A percentile compares a stretch with the other conserved stretches of the same genome.
Conservation (phyloP, 1,140 invertebrate species). For the Hylaeus anthracinus region DNA sequence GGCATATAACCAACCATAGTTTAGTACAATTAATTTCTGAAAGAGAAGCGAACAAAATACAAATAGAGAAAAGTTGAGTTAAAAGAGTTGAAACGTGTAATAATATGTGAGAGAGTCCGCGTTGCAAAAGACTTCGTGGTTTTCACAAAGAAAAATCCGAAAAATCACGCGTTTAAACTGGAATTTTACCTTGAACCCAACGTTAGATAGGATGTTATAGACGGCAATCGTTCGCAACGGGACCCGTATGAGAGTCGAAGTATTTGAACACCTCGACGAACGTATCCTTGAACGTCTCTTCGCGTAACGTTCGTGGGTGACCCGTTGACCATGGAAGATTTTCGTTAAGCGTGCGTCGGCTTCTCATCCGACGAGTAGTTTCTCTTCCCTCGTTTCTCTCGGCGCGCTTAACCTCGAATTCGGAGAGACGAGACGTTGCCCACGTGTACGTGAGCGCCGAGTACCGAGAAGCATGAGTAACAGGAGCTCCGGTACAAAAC, state of each 20-base stretch:
- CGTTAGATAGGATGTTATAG: neutral
- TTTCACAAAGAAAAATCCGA: too few species aligned
- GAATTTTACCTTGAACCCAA: too few species aligned
- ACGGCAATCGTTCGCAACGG: slow-evolving; percentile 8
- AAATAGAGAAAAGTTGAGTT: too few species aligned
- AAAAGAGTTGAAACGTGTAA: too few species aligned
- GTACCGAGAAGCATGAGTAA: slow-evolving; percentile 22
- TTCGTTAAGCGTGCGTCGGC: slow-evolving; percentile 21
- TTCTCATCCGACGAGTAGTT: slow-evolving; percentile 17
- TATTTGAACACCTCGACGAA: slow-evolving; percentile 1
- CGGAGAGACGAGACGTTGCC: neutral
- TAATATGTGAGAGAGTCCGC: too few species aligned
- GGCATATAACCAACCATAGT: too few species aligned
- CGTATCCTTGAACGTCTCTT: slow-evolving; percentile 27
- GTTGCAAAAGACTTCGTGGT: too few species aligned
- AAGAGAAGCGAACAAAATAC: too few species aligned
- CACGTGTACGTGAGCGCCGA: neutral
- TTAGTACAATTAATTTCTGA: too few species aligned
- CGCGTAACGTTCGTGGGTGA: slow-evolving; percentile 24
- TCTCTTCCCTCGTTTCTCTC: slow-evolving; percentile 38
- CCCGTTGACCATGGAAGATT: slow-evolving; percentile 47
- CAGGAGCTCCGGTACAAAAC: neutral
- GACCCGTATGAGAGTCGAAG: slow-evolving; percentile 16
- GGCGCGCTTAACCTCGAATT: slow-evolving; percentile 39
- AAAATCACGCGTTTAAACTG: too few species aligned